Conservation (phyloP, 2,888 invertebrate genomes). For the Smittia aterrima region DNA sequence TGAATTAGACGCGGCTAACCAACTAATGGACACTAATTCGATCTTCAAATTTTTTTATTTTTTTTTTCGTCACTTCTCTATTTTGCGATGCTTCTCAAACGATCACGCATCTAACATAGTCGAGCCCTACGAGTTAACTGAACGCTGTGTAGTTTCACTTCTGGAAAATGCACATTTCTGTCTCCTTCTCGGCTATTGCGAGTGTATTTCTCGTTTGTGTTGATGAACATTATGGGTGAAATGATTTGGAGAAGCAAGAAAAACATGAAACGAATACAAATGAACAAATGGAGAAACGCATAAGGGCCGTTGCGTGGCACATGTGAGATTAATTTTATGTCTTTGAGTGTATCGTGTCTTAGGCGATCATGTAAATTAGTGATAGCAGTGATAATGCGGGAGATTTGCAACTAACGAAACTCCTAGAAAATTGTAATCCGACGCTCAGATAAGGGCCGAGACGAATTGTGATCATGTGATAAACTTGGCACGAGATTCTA, state of each 20-base stretch:
- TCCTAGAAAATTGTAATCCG: neutral
- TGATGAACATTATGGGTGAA: constrained; percentile 25
- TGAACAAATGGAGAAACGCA: neutral
- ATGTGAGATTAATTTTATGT: neutral
- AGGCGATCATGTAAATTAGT: neutral
- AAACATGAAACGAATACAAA: constrained; percentile 6
- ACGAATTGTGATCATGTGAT: neutral
- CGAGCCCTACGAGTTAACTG: constrained; percentile 36
- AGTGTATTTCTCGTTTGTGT: constrained; percentile 20
- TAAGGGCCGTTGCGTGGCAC: constrained; percentile 2
- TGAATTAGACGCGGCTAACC: constrained; percentile 17
- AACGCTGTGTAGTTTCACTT: constrained; percentile 25
- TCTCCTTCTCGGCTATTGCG: constrained; percentile 16
- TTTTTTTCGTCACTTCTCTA: neutral
- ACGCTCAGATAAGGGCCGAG: neutral
- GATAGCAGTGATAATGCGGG: neutral
- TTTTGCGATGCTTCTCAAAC: neutral
- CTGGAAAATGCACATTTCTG: constrained; percentile 32
- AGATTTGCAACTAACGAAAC: neutral
- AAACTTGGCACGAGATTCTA: neutral
- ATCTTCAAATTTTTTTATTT: neutral
- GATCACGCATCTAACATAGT: constrained; percentile 25
- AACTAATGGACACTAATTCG: constrained; percentile 6
- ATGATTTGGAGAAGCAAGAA: neutral
- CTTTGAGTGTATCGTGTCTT: neutral